Evolutionary conservation across 1,140 invertebrate species (phyloP).

Genomic region (Pseudomyrmex cubaensis): DNA sequence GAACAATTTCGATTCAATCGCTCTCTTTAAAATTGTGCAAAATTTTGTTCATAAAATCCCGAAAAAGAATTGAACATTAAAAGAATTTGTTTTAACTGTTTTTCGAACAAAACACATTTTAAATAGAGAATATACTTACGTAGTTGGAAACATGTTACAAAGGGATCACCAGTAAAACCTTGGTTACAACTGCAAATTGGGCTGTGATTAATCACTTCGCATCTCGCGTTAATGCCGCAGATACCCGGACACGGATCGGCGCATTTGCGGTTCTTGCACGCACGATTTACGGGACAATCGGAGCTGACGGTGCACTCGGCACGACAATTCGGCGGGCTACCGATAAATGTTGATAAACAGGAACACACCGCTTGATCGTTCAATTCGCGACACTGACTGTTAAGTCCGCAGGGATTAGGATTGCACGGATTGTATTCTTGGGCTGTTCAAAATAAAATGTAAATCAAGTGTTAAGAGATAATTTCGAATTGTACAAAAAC

Average conservation of each 20-base stretch:
- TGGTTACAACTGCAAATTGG: constrained; percentile 88
- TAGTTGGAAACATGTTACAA: constrained; percentile 88
- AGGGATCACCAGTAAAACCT: constrained; percentile 89
- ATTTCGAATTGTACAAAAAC: not conserved
- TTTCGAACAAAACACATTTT: no score
- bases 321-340: constrained; percentile 90
- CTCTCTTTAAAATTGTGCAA: not conserved
- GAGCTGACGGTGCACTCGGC: constrained; percentile 92
- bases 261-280: constrained; percentile 92
- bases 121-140: constrained; percentile 72
- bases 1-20: constrained; percentile 20
- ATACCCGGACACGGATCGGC: constrained; percentile 91
- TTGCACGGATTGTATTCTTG: constrained; percentile 82
- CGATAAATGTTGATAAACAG: constrained; percentile 90
- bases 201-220: constrained; percentile 88
- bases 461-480: no score
- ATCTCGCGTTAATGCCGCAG: constrained; percentile 91
- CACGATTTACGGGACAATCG: constrained; percentile 90
- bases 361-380: constrained; percentile 90
- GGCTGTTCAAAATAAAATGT: constrained; percentile 56
- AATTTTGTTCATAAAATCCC: no score
- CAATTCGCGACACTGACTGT: constrained; percentile 86
- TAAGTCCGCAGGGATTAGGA: constrained; percentile 87
- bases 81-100: not conserved
- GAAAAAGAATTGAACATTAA: not conserved